phyloP scores from a whole-genome alignment of 1,140 invertebrate species.

The Pinna nobilis region DNA sequence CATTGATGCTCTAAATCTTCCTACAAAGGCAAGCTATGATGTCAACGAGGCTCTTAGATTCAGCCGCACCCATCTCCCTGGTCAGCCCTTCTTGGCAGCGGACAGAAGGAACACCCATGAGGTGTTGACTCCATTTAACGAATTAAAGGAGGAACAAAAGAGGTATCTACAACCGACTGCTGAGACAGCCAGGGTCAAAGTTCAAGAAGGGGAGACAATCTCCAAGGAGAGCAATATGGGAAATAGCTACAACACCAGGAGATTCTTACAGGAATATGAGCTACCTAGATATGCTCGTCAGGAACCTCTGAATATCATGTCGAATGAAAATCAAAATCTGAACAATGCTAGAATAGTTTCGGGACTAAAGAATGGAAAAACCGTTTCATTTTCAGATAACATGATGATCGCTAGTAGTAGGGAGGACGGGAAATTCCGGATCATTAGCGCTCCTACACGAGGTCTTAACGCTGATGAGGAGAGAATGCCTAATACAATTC shows the following conservation, averaged over 20 bases:
- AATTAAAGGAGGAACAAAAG: slow-evolving; percentile 53
- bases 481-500: slow-evolving; percentile 43
- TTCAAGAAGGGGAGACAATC: slow-evolving; percentile 66
- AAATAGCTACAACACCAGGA: slow-evolving; percentile 68
- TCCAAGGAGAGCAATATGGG: slow-evolving; percentile 66
- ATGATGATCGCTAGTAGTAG: slow-evolving; percentile 57
- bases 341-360: slow-evolving; percentile 52
- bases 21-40: slow-evolving; percentile 58
- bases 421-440: slow-evolving; percentile 46
- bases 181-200: slow-evolving; percentile 48
- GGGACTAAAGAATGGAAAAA: slow-evolving; percentile 50
- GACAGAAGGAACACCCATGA: slow-evolving; percentile 52
- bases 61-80: slow-evolving; percentile 44
- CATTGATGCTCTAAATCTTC: slow-evolving; percentile 58
- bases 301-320: slow-evolving; percentile 66
- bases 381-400: slow-evolving; percentile 65
- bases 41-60: slow-evolving; percentile 54
- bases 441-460: slow-evolving; percentile 37
- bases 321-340: slow-evolving; percentile 66
- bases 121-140: slow-evolving; percentile 47
- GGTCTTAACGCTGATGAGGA: neutral
- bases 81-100: slow-evolving; percentile 48
- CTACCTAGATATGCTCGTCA: slow-evolving; percentile 56
- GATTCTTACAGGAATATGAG: slow-evolving; percentile 71
- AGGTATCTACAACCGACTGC: slow-evolving; percentile 51